Percentiles rank a stretch among this genome's conserved stretches.
phyloP scores from a whole-genome alignment of 2,888 invertebrate species.

The Encarsia formosa region DNA sequence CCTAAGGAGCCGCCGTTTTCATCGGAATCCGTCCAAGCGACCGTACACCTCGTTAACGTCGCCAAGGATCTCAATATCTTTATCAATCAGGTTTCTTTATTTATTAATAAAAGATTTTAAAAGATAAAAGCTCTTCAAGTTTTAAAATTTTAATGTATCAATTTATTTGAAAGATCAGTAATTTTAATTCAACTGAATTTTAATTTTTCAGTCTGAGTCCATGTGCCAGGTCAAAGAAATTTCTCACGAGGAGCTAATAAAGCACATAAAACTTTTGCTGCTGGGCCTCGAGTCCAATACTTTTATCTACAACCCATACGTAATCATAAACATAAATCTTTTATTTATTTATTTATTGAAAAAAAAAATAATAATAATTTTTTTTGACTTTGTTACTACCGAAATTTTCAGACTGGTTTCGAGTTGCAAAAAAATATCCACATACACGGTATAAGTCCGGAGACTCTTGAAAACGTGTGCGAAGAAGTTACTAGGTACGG shows the following conservation, averaged over 20 bases:
- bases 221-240: constrained; percentile 33
- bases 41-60: constrained; percentile 40
- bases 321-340: constrained; percentile 19
- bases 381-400: no score
- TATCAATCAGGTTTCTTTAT: background rate
- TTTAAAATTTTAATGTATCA: no score
- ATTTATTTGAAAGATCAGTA: background rate
- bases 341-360: constrained; percentile 2
- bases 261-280: constrained; percentile 40
- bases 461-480: constrained; percentile 36
- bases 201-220: constrained; percentile 12
- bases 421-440: constrained; percentile 35
- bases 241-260: constrained; percentile 35
- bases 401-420: constrained; percentile 41
- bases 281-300: constrained; percentile 44
- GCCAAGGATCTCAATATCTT: constrained; percentile 29
- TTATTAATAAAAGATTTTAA: no score
- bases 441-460: constrained; percentile 35
- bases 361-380: background rate
- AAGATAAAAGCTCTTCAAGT: no score
- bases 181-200: constrained; percentile 10
- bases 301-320: constrained; percentile 37
- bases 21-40: constrained; percentile 37
- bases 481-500: constrained; percentile 41
- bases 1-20: constrained; percentile 37